phyloP scores from a whole-genome alignment of 2,888 invertebrate species.

The Orthosia incerta region DNA sequence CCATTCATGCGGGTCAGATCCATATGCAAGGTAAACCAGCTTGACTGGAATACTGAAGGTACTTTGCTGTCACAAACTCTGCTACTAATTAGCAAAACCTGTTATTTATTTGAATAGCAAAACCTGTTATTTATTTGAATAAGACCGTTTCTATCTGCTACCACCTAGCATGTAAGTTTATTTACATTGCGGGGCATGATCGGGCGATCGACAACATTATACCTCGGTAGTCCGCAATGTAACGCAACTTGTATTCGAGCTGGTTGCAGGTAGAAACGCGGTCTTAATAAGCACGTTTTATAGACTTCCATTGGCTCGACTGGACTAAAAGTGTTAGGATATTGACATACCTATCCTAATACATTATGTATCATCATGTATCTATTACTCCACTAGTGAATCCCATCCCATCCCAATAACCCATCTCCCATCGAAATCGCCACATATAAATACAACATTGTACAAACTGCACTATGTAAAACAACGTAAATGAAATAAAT shows the following conservation, averaged over 20 bases:
- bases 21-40: slow-evolving; percentile 5
- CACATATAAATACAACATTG: slow-evolving; percentile 73
- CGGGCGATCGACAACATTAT: too few species aligned
- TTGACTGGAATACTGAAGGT: neutral
- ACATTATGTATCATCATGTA: slow-evolving; percentile 7
- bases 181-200: too few species aligned
- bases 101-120: too few species aligned
- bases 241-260: too few species aligned
- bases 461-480: slow-evolving; percentile 73
- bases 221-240: too few species aligned
- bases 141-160: too few species aligned
- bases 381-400: slow-evolving; percentile 51
- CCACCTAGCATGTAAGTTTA: too few species aligned
- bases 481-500: slow-evolving; percentile 79
- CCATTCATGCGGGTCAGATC: slow-evolving; percentile 6
- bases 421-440: slow-evolving; percentile 68
- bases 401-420: too few species aligned
- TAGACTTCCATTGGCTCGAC: slow-evolving; percentile 36
- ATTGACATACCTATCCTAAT: slow-evolving; percentile 7
- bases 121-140: too few species aligned
- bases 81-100: neutral
- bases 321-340: slow-evolving; percentile 11
- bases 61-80: slow-evolving; percentile 6
- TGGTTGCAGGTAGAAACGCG: too few species aligned
- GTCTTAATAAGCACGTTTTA: neutral